phyloP scores from a whole-genome alignment of 2,888 invertebrate genomes.

The Xestia sexstrigata region DNA sequence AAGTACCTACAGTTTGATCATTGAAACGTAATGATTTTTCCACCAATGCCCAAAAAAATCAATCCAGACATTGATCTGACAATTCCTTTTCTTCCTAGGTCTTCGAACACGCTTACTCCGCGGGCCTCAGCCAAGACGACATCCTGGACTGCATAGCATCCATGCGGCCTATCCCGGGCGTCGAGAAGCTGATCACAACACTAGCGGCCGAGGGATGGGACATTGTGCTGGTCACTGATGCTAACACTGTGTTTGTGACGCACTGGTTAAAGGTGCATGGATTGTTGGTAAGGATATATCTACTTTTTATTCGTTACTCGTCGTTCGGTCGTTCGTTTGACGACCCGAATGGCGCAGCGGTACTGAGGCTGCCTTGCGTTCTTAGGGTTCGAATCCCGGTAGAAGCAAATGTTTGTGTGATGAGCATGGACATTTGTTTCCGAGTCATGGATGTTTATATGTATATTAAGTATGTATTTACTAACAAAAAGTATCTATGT shows the following conservation, averaged over 20 bases:
- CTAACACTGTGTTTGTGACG: constrained; percentile 83
- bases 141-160: constrained; percentile 81
- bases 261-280: constrained; percentile 85
- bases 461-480: too few relatives aligned
- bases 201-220: constrained; percentile 81
- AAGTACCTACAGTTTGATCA: too few relatives aligned
- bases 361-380: too few relatives aligned
- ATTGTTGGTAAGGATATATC: constrained; percentile 68
- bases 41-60: too few relatives aligned
- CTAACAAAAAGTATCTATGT: too few relatives aligned
- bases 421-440: too few relatives aligned
- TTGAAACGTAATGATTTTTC: too few relatives aligned
- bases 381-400: too few relatives aligned
- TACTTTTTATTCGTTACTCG: neutral
- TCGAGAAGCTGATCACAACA: constrained; percentile 75
- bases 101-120: constrained; percentile 86
- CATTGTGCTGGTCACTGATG: constrained; percentile 82
- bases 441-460: too few relatives aligned
- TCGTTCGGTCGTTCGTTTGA: too few relatives aligned
- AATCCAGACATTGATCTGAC: neutral
- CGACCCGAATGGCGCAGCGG: too few relatives aligned
- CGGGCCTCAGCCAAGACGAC: constrained; percentile 80
- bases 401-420: too few relatives aligned
- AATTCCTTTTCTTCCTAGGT: constrained; percentile 72
- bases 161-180: constrained; percentile 81